Percentiles rank a stretch among this genome's conserved stretches.
Evolutionary conservation across 2,113 vertebrate species (phyloP).

Genomic region (Noturus placidus): DNA sequence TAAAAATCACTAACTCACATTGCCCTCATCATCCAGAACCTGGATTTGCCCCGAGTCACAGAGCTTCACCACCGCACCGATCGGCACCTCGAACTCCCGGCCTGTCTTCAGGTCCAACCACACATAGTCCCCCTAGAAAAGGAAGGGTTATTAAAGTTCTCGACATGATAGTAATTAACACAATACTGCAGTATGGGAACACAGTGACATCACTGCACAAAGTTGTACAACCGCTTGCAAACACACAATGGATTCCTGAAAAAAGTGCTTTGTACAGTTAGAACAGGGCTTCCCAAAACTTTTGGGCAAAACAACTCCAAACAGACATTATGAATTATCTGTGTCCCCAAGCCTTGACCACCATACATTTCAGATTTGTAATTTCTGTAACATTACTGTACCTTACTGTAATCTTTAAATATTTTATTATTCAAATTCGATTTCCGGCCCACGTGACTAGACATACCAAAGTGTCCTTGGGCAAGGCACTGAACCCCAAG

Average conservation of each 20-base stretch:
- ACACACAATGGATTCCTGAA: not conserved
- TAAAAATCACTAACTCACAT: constrained; percentile 71
- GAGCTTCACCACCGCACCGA: constrained; percentile 94
- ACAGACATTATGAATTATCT: not conserved
- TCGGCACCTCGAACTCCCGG: constrained; percentile 91
- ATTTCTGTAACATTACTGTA: not conserved
- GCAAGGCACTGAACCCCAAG: too few species aligned
- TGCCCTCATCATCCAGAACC: constrained; percentile 93
- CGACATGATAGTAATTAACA: not conserved
- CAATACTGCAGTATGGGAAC: not conserved
- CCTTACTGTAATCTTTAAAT: not conserved
- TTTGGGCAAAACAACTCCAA: not conserved
- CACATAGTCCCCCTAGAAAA: constrained; percentile 89
- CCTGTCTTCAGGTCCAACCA: constrained; percentile 95
- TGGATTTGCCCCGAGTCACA: constrained; percentile 97
- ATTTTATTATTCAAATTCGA: not conserved
- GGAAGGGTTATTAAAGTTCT: not conserved
- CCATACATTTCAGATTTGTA: not conserved
- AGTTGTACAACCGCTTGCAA: not conserved
- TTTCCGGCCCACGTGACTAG: too few species aligned
- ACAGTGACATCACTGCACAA: not conserved
- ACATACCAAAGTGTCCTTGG: too few species aligned
- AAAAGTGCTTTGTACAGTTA: not conserved
- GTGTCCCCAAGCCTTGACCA: not conserved
- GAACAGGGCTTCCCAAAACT: not conserved